phyloP scores from a whole-genome alignment of 1,140 invertebrate species.

The Cotesia typhae region DNA sequence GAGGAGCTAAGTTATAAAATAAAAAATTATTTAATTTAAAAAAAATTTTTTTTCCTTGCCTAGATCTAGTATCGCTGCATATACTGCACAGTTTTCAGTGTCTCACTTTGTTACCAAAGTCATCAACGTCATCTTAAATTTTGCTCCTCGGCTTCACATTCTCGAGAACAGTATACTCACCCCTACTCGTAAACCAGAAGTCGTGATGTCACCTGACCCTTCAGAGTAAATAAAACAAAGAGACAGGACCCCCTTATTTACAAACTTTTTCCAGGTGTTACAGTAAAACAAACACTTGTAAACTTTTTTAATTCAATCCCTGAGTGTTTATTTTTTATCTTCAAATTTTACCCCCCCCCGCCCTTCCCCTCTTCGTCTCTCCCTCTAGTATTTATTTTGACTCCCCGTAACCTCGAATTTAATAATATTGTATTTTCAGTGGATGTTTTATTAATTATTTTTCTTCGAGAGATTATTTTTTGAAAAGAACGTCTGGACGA shows the following conservation, averaged over 20 bases:
- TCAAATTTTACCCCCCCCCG: background rate
- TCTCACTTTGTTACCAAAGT: too few species aligned
- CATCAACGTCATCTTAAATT: too few species aligned
- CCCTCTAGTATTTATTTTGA: background rate
- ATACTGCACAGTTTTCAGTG: too few species aligned
- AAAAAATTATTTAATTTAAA: too few species aligned
- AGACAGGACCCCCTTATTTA: background rate
- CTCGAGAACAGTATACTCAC: too few species aligned
- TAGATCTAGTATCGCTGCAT: too few species aligned
- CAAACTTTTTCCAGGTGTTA: constrained; percentile 39
- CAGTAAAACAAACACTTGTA: constrained; percentile 54
- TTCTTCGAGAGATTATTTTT: constrained; percentile 22
- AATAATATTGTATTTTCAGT: constrained; percentile 7
- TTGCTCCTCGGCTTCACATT: too few species aligned
- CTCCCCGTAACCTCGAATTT: background rate
- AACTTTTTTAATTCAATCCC: constrained; percentile 66
- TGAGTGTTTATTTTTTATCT: constrained; percentile 41
- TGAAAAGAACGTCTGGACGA: constrained; percentile 22
- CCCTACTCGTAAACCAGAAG: too few species aligned
- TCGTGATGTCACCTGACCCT: too few species aligned
- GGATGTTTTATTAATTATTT: constrained; percentile 1
- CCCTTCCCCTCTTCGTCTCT: background rate
- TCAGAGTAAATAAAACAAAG: background rate
- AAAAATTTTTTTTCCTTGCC: too few species aligned
- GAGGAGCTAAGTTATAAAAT: too few species aligned